phyloP scores from a whole-genome alignment of 2,797 vertebrate genomes.

The Heliangelus exortis region DNA sequence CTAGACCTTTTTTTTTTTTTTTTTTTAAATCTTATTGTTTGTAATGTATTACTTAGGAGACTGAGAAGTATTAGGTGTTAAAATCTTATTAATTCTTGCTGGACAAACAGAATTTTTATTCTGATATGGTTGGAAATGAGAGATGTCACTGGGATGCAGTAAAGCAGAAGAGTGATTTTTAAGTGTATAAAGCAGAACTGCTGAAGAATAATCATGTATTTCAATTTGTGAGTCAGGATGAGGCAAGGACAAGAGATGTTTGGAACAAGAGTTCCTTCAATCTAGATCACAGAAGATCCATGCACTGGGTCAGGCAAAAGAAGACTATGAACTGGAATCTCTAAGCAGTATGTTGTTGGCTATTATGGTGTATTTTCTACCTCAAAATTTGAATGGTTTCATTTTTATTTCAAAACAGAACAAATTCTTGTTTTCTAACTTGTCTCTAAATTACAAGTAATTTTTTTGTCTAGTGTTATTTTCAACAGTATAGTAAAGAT shows the following conservation, averaged over 20 bases:
- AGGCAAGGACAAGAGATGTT: neutral
- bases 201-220: neutral
- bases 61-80: slow-evolving; percentile 2
- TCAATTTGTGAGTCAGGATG: neutral
- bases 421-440: neutral
- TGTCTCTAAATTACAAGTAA: neutral
- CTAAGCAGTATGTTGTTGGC: neutral
- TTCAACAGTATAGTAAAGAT: neutral
- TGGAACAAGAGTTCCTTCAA: neutral
- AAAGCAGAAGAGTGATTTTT: neutral
- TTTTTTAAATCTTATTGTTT: slow-evolving; percentile 17
- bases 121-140: neutral
- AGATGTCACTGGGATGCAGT: neutral
- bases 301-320: neutral
- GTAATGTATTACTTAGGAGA: neutral
- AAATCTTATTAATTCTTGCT: neutral
- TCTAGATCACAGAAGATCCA: neutral
- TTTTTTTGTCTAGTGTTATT: neutral
- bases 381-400: neutral
- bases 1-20: neutral
- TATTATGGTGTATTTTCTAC: neutral
- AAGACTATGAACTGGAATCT: neutral
- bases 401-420: neutral
- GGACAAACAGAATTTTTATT: slow-evolving; percentile 29
- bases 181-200: neutral